A percentile compares a stretch with the other conserved stretches of the same genome.
phyloP scores from a whole-genome alignment of 2,797 vertebrate genomes.

The Phataginus tricuspis region DNA sequence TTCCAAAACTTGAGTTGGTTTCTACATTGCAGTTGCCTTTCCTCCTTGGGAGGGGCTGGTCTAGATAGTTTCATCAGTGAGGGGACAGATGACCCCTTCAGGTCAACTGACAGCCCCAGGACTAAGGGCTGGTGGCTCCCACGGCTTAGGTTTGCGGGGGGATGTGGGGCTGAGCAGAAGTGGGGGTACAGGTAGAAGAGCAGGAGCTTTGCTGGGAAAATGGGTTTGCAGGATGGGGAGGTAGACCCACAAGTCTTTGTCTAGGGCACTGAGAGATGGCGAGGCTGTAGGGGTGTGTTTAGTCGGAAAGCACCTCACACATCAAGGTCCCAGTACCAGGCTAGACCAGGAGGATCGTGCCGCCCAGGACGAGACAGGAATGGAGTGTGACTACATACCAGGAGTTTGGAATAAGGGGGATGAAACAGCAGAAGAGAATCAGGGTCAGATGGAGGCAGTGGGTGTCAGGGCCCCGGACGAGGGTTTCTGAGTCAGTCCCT shows the following conservation, averaged over 20 bases:
- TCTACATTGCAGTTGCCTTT: neutral
- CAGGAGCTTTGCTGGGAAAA: neutral
- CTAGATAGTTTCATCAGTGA: neutral
- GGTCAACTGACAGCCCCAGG: neutral
- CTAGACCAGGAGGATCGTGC: neutral
- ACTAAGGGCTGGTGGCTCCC: neutral
- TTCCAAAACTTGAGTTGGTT: neutral
- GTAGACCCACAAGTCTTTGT: neutral
- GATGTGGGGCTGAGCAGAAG: neutral
- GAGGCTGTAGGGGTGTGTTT: neutral
- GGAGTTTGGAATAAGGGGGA: neutral
- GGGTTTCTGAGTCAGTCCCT: neutral
- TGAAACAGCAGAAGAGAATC: neutral
- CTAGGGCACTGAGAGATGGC: neutral
- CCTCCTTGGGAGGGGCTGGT: neutral
- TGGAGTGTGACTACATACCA: neutral
- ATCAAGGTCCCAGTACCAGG: neutral
- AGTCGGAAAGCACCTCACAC: neutral
- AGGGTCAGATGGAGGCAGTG: neutral
- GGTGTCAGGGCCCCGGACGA: neutral
- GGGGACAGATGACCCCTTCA: neutral
- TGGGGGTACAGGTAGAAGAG: neutral
- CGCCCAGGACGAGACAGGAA: accelerated
- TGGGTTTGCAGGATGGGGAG: neutral
- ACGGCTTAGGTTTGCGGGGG: neutral